These are phyloP conservation scores for Protomyctophum bolini DNA, from an alignment of 2,113 vertebrate species.

Conservation along the genomic window DNA sequence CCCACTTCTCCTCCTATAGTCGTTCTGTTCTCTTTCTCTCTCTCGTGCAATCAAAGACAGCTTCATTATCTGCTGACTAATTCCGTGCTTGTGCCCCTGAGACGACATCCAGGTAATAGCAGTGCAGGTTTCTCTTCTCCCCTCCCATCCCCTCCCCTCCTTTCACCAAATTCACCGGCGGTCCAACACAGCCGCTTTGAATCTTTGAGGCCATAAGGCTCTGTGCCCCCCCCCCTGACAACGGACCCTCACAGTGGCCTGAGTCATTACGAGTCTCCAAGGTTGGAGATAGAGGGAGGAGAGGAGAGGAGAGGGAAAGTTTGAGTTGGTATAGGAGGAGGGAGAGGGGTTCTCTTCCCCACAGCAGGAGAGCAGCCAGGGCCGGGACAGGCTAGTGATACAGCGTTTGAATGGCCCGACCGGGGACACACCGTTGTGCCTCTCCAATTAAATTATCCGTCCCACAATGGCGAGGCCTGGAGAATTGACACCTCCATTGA, in stretches of 20 bases:
- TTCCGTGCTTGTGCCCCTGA: constrained; percentile 73
- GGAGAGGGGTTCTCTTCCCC: constrained; percentile 24
- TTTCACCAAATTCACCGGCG: constrained; percentile 48
- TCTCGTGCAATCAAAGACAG: constrained; percentile 77
- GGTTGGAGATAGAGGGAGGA: constrained; percentile 20
- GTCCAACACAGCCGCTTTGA: constrained; percentile 58
- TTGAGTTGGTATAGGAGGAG: constrained; percentile 54
- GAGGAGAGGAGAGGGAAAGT: constrained; percentile 32
- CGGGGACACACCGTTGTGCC: constrained; percentile 72
- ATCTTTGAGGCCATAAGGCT: constrained; percentile 68
- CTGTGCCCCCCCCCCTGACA: constrained; percentile 70
- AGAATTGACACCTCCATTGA: constrained; percentile 79
- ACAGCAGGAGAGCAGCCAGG: constrained; percentile 68
- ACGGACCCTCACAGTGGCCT: constrained; percentile 76
- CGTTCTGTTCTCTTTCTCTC: not conserved
- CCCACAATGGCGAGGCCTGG: constrained; percentile 76
- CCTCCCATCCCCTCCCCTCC: not conserved
- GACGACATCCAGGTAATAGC: constrained; percentile 82
- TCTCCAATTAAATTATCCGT: constrained; percentile 79
- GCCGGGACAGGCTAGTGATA: constrained; percentile 63
- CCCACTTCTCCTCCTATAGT: constrained; percentile 1
- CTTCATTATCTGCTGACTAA: constrained; percentile 87
- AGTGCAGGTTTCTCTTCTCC: constrained; percentile 50
- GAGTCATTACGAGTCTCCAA: constrained; percentile 30
- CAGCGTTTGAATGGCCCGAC: constrained; percentile 70